Percentiles rank a stretch among this genome's conserved stretches.
These are phyloP conservation scores for Paedocypris sp. DNA, from an alignment of 2,113 vertebrate genomes.

Conservation along the genomic window DNA sequence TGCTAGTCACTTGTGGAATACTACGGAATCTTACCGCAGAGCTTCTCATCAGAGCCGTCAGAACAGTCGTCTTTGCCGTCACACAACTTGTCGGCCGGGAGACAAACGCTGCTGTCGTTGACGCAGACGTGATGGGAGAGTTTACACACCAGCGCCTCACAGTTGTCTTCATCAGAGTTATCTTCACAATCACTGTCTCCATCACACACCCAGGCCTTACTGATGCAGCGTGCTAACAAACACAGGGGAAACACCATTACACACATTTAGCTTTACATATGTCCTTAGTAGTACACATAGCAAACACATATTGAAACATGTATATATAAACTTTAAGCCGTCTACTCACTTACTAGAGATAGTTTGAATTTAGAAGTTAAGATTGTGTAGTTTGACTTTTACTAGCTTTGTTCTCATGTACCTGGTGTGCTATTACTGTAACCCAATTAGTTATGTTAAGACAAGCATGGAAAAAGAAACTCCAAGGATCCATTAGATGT, in stretches of 20 bases:
- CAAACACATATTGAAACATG: neutral
- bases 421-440: too few species aligned
- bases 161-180: slow-evolving; percentile 92
- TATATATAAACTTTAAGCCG: too few species aligned
- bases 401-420: too few species aligned
- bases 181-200: slow-evolving; percentile 95
- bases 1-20: slow-evolving; percentile 2
- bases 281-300: neutral
- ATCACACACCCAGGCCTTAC: slow-evolving; percentile 95
- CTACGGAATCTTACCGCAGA: slow-evolving; percentile 69
- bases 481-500: too few species aligned
- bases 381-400: too few species aligned
- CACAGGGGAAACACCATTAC: neutral
- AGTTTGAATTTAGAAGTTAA: too few species aligned
- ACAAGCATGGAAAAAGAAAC: too few species aligned
- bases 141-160: slow-evolving; percentile 84
- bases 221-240: slow-evolving; percentile 80
- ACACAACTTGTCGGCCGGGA: slow-evolving; percentile 83
- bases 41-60: slow-evolving; percentile 86
- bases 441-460: too few species aligned
- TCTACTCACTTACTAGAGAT: too few species aligned
- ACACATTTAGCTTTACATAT: too few species aligned
- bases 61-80: slow-evolving; percentile 82
- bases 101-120: slow-evolving; percentile 85
- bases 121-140: slow-evolving; percentile 87